Percentiles rank a stretch among this genome's conserved stretches.
Conservation (phyloP, 2,797 vertebrate genomes). For the Brachyalestes nurse region DNA sequence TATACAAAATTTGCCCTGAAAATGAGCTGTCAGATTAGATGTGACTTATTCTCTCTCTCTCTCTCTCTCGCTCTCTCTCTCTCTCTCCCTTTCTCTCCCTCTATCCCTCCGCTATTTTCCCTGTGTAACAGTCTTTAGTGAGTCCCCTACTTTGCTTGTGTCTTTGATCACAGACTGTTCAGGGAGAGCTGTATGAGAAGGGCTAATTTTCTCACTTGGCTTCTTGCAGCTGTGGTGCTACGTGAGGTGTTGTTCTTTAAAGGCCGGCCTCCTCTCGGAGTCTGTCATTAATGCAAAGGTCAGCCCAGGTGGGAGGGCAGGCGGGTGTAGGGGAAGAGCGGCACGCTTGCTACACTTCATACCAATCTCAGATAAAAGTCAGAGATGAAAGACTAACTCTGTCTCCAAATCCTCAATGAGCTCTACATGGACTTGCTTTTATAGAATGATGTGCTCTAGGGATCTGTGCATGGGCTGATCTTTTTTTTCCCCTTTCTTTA, state of each 20-base stretch:
- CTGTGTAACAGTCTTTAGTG: conserved; percentile 6
- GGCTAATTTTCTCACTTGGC: conserved; percentile 59
- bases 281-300: conserved; percentile 79
- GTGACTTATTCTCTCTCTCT: no score
- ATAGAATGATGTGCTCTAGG: conserved; percentile 27
- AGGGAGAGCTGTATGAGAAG: conserved; percentile 50
- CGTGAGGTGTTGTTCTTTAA: conserved; percentile 64
- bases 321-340: conserved; percentile 64
- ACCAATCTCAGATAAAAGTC: conserved; percentile 50
- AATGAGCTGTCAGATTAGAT: no score
- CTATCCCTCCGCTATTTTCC: neutral
- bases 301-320: conserved; percentile 68
- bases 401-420: conserved; percentile 42
- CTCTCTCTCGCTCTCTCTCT: no score
- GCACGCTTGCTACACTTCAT: conserved; percentile 58
- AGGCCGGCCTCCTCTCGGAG: conserved; percentile 61
- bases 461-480: conserved; percentile 16
- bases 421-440: conserved; percentile 40
- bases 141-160: conserved; percentile 48
- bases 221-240: conserved; percentile 48
- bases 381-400: conserved; percentile 60
- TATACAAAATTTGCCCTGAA: no score
- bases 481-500: neutral
- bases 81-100: neutral
- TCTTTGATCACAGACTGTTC: conserved; percentile 51